Conservation (phyloP, 2,113 vertebrate genomes). For the Arvicanthis niloticus region DNA sequence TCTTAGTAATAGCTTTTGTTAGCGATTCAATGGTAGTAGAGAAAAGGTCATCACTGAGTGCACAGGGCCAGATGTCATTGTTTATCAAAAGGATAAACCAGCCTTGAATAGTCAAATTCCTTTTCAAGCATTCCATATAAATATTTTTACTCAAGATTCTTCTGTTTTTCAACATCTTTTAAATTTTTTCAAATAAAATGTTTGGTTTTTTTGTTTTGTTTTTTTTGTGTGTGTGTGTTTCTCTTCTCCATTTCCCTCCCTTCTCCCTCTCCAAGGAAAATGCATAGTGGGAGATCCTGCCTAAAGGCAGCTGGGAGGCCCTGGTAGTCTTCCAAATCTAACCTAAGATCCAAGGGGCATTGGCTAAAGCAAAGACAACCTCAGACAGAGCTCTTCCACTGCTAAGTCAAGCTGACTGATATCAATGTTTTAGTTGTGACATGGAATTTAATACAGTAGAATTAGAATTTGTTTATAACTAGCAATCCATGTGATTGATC, state of each 20-base stretch:
- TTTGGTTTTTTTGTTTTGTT: neutral
- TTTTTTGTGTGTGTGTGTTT: neutral
- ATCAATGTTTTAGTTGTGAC: constrained; percentile 16
- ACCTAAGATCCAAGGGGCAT: neutral
- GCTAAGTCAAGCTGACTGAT: neutral
- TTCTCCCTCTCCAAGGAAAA: neutral
- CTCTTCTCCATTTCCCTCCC: neutral
- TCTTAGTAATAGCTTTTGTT: neutral
- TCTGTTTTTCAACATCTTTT: neutral
- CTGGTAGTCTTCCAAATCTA: neutral
- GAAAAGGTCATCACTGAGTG: neutral
- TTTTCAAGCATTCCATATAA: neutral
- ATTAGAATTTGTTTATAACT: neutral
- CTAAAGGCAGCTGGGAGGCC: neutral
- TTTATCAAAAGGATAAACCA: neutral
- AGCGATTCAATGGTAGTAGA: neutral
- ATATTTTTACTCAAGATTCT: neutral
- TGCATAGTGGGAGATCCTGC: neutral
- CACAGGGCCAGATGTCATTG: neutral
- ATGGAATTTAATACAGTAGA: neutral
- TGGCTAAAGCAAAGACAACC: neutral
- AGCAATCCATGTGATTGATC: neutral
- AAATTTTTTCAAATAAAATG: too few relatives aligned
- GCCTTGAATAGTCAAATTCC: neutral
- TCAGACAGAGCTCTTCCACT: neutral